phyloP scores from a whole-genome alignment of 1,140 invertebrate species.

The Batillaria attramentaria region DNA sequence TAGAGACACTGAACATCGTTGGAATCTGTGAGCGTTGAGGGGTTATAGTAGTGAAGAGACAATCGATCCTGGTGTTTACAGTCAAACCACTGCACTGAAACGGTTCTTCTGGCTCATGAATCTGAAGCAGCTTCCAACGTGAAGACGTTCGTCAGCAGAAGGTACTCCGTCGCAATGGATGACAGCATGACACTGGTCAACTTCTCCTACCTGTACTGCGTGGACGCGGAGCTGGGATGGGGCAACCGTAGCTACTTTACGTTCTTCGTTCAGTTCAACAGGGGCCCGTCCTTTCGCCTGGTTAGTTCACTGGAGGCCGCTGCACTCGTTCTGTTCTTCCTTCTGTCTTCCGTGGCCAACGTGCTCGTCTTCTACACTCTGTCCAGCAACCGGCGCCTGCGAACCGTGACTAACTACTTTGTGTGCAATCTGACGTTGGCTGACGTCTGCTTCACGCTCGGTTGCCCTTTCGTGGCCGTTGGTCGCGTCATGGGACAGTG shows the following conservation, averaged over 20 bases:
- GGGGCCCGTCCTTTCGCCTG: background rate
- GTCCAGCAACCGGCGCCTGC: slow-evolving; percentile 40
- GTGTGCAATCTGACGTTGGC: slow-evolving; percentile 61
- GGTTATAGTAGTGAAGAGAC: background rate
- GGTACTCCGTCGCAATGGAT: background rate
- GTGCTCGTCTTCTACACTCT: slow-evolving; percentile 49
- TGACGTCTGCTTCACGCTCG: slow-evolving; percentile 53
- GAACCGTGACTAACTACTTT: slow-evolving; percentile 59
- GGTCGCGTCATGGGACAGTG: slow-evolving; percentile 52
- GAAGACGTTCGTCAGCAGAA: background rate
- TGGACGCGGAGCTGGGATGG: slow-evolving; percentile 48
- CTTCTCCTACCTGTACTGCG: slow-evolving; percentile 52
- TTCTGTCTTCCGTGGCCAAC: slow-evolving; percentile 66
- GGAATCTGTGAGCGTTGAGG: background rate
- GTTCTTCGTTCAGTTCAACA: slow-evolving; percentile 60
- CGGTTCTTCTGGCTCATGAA: too few relatives aligned
- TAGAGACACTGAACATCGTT: background rate
- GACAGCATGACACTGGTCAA: slow-evolving; percentile 26
- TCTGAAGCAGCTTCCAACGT: too few relatives aligned
- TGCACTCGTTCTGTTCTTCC: slow-evolving; percentile 47
- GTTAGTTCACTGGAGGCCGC: slow-evolving; percentile 48
- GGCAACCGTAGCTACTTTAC: slow-evolving; percentile 59
- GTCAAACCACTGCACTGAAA: too few relatives aligned
- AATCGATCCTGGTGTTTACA: too few relatives aligned
- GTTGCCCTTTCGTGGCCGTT: slow-evolving; percentile 55